Evolutionary conservation across 2,797 vertebrate genomes (phyloP), one percentile per base, ranked within the genome.

Genomic region (Moxostoma hubbsi): DNA sequence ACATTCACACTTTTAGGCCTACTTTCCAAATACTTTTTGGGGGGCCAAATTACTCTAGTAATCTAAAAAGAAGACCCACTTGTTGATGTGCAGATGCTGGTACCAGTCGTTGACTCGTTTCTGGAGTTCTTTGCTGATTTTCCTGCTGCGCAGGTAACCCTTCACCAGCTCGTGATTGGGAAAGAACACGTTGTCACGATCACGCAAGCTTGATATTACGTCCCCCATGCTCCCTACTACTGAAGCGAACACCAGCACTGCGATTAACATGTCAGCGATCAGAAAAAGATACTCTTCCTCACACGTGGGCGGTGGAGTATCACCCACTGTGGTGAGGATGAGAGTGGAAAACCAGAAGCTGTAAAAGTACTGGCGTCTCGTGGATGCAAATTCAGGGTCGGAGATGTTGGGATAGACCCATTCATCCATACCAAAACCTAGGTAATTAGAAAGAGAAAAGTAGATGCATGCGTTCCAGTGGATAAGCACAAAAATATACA

Each of bases 391-490:
- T 15, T 84, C 87, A 0, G 93, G 89, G 1, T 65, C 0, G 0
- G 90, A 88, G 5, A 92, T 88, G 72, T 96, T 94, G 5, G 97
- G 97, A 87, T 96, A 97, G 1, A 98, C 96, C 97, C 97, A 99
- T 0, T 0, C 0, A 0, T 99, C 96, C 0, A 65, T 67, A 0
- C 97, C 96, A 0, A 96, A 96, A 59, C 96, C 97, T 0, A 98
- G 89, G 78, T 86, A 87, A 5, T 24, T 75, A 0, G 97, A 98
- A 50, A 99, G 92, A 0, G 95, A 93, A 0, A 97, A 99, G 90
- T 99, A 99, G n/a, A 97, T 80, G 81, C 97, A 98, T 81, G 91
- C 91, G 2, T 97, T 95, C 96, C 97, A 96, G 81, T 98, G 97
- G 86, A 97, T 97, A 86, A 96, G 81, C 10, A 96, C 90, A 2